Conservation (phyloP, 2,888 invertebrate genomes). For the Cataglyphis altisquamis region DNA sequence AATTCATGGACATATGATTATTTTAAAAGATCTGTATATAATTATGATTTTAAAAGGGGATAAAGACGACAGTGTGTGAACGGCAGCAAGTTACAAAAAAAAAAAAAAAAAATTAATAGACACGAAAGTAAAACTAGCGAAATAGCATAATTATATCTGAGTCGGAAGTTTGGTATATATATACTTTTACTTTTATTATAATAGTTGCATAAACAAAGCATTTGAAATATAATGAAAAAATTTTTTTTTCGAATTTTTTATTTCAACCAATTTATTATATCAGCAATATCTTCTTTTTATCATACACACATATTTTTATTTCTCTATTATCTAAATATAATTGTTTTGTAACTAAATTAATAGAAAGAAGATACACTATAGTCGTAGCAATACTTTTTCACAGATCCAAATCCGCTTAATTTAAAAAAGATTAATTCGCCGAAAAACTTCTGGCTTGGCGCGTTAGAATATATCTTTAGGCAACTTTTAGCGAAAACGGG, state of each 20-base stretch:
- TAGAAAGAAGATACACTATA: neutral
- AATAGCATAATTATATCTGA: conserved; percentile 66
- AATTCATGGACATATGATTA: neutral
- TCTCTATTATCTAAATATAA: conserved; percentile 10
- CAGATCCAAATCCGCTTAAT: neutral
- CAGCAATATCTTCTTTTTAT: neutral
- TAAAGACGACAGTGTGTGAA: conserved; percentile 47
- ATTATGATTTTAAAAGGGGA: conserved; percentile 6
- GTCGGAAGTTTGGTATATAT: conserved; percentile 63
- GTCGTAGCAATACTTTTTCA: neutral
- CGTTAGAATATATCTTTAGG: conserved; percentile 69
- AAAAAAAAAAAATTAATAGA: conserved; percentile 58
- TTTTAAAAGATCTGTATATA: neutral
- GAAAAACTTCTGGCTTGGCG: conserved; percentile 63
- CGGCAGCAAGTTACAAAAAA: conserved; percentile 52
- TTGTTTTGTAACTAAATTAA: neutral
- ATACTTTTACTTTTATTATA: neutral
- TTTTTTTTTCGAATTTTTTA: neutral
- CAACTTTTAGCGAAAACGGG: conserved; percentile 54
- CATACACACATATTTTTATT: neutral
- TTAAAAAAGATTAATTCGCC: conserved; percentile 3
- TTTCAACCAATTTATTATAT: neutral
- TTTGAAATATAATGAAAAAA: neutral
- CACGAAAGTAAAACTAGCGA: conserved; percentile 63
- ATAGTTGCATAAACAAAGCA: neutral